Evolutionary conservation across 2,888 invertebrate genomes (phyloP).

Genomic region (Plemyria rubiginata): DNA sequence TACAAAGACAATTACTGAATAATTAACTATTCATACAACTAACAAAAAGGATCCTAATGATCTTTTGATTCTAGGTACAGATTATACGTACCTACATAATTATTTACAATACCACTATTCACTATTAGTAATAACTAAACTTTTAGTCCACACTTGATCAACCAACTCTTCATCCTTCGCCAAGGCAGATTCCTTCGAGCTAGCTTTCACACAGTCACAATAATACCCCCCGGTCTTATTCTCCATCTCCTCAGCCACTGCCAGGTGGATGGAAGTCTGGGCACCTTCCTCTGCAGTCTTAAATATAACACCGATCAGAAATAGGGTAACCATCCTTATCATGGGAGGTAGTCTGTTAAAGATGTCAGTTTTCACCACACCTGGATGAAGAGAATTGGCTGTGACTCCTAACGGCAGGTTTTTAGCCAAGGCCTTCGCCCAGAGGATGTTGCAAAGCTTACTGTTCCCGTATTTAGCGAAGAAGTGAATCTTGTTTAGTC

Average conservation of each 20-base stretch:
- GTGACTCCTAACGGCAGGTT: slow-evolving; percentile 85
- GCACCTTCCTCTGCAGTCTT: slow-evolving; percentile 91
- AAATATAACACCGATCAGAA: slow-evolving; percentile 86
- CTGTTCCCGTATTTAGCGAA: slow-evolving; percentile 74
- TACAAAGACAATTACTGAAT: no score
- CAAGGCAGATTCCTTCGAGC: slow-evolving; percentile 67
- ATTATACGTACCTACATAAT: no score
- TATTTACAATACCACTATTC: no score
- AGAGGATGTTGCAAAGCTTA: slow-evolving; percentile 72
- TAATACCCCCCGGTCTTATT: slow-evolving; percentile 90
- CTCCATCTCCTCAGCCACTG: slow-evolving; percentile 89
- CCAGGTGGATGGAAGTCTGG: slow-evolving; percentile 90
- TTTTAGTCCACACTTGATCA: slow-evolving; percentile 90
- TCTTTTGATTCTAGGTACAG: no score
- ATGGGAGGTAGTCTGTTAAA: slow-evolving; percentile 85
- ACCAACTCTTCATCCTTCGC: slow-evolving; percentile 87
- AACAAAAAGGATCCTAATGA: no score
- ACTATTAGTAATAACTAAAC: slow-evolving; percentile 47
- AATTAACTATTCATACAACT: no score
- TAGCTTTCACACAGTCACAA: slow-evolving; percentile 88
- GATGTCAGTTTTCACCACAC: slow-evolving; percentile 91
- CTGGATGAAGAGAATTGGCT: slow-evolving; percentile 93
- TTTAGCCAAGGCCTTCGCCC: slow-evolving; percentile 70
- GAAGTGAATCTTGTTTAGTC: slow-evolving; percentile 50
- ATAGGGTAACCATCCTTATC: slow-evolving; percentile 74